Percentiles rank a stretch among this genome's conserved stretches.
Conservation (phyloP, 2,113 vertebrate genomes). For the Acanthisitta chloris region DNA sequence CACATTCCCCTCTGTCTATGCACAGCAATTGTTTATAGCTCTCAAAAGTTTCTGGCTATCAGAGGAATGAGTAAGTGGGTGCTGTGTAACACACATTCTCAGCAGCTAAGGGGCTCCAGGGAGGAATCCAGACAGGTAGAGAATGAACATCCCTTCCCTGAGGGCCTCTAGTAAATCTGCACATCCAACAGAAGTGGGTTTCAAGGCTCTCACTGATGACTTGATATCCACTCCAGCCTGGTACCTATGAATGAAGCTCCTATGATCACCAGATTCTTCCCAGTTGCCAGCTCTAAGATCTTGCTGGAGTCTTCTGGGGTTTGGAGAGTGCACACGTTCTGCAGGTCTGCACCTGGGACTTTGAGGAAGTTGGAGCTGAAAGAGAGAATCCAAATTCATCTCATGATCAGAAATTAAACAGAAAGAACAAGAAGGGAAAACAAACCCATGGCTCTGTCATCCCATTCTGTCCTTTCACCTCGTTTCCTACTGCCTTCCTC, state of each 20-base stretch:
- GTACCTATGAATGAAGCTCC: conserved; percentile 88
- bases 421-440: not conserved
- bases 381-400: not conserved
- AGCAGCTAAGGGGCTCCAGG: not conserved
- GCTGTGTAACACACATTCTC: not conserved
- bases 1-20: not conserved
- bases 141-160: not conserved
- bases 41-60: not conserved
- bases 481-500: not conserved
- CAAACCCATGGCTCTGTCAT: not conserved
- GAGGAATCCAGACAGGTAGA: not conserved
- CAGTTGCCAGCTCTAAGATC: conserved; percentile 73
- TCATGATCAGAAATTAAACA: not conserved
- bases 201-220: not conserved
- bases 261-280: conserved; percentile 72
- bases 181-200: not conserved
- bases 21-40: not conserved
- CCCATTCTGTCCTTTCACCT: not conserved
- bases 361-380: conserved; percentile 73
- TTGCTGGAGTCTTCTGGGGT: conserved; percentile 77
- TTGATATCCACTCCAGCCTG: not conserved
- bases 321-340: conserved; percentile 76
- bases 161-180: not conserved
- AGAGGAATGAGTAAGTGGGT: not conserved
- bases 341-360: conserved; percentile 79